Percentiles rank a stretch among this genome's conserved stretches.
Conservation (phyloP, 2,113 vertebrate genomes). For the Bubo scandiacus region DNA sequence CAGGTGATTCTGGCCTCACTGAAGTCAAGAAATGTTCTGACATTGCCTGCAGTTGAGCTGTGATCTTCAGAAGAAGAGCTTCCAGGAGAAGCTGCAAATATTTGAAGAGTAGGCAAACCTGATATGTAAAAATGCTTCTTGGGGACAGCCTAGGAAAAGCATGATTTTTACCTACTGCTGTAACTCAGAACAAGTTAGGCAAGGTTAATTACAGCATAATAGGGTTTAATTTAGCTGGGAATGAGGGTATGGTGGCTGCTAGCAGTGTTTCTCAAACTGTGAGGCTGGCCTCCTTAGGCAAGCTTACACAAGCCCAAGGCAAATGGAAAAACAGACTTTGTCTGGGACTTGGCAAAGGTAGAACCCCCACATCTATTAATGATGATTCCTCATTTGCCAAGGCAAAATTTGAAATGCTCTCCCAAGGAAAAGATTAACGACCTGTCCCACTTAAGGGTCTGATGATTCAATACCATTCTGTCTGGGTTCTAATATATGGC, state of each 20-base stretch:
- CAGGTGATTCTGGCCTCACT: neutral
- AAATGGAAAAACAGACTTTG: constrained; percentile 65
- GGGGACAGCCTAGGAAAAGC: neutral
- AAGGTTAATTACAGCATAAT: constrained; percentile 67
- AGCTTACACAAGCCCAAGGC: constrained; percentile 67
- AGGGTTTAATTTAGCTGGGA: constrained; percentile 70
- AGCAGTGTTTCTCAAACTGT: constrained; percentile 66
- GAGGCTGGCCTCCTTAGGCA: constrained; percentile 58
- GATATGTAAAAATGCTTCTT: constrained; percentile 10
- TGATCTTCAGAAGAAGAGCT: constrained; percentile 19
- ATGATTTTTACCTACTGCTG: constrained; percentile 43
- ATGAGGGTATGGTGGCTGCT: constrained; percentile 54
- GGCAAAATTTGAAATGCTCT: constrained; percentile 50
- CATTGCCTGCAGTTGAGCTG: neutral
- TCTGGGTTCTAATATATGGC: constrained; percentile 42
- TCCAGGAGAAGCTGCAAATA: constrained; percentile 8
- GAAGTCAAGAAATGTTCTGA: constrained; percentile 12
- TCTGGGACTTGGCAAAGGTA: constrained; percentile 56
- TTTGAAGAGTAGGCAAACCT: neutral
- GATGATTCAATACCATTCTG: constrained; percentile 34
- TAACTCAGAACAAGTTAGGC: constrained; percentile 67
- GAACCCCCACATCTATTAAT: constrained; percentile 45
- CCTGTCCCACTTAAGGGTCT: constrained; percentile 36
- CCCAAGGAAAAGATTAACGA: constrained; percentile 46
- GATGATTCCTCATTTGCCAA: constrained; percentile 55